Evolutionary conservation across 2,888 invertebrate species (phyloP), one percentile per base, ranked within the genome.

Genomic region (Polydesmus complanatus): DNA sequence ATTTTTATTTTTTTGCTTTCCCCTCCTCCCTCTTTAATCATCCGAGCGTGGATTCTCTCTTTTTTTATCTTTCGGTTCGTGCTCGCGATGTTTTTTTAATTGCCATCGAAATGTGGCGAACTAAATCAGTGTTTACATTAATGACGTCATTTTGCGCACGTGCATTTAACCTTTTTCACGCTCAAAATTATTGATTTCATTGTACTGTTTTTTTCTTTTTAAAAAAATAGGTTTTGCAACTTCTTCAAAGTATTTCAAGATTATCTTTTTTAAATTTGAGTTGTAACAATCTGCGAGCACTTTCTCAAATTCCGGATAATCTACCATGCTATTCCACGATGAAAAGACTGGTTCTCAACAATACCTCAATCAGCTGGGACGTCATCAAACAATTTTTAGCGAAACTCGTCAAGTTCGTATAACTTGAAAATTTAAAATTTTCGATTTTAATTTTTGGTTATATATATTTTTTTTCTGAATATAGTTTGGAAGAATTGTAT

Each of bases 191-290:
- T 54, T 62, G 52, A 57, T 65, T 66, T 63, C 53, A 71, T 71
- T 58, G 14, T 37, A 14, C 5, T 37, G 5, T 37, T 37, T 37
- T 37, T 8, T 37, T 5, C 14, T 5, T 5, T 37, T 37, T 37
- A 37, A n/a, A n/a, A n/a, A 8, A 8, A 8, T 71, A 87, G 86
- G 83, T 95, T 25, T 86, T 92, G 72, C 84, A 83, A 63, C 88
- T 95, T 69, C 75, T 95, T 64, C 82, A 85, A 70, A 85, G 88
- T 72, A 88, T 92, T 80, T 93, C 93, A 27, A 82, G 85, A 67
- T 83, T 95, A 64, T 85, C 88, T 70, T 93, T 94, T 74, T 83
- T 94, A 56, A 95, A 95, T 73, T 75, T 95, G 67, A 93, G 93
- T 73, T 90, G 90, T 75, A 95, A 95, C 74, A 82, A 83, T 65